Percentiles rank a stretch among this genome's conserved stretches.
Evolutionary conservation across 2,888 invertebrate genomes (phyloP).

Genomic region (Elmis aenea): DNA sequence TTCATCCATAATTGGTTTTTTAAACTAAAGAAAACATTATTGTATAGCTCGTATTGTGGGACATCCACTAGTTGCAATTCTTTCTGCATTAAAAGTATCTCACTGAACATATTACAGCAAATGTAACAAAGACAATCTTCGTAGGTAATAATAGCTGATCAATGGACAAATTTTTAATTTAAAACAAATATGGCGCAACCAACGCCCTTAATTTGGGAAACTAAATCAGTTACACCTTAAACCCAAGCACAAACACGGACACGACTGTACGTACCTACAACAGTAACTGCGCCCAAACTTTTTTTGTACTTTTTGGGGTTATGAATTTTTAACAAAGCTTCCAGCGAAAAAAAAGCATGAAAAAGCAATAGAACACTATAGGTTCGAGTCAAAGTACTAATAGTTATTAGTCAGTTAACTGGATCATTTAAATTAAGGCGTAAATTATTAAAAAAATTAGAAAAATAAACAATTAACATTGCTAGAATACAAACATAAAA

Average conservation of each 20-base stretch:
- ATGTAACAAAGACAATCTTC: too few relatives aligned
- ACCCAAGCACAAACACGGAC: conserved; percentile 2
- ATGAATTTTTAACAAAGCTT: conserved; percentile 46
- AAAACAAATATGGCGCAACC: conserved; percentile 46
- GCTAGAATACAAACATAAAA: conserved; percentile 29
- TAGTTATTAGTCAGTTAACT: too few relatives aligned
- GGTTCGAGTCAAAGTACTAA: neutral
- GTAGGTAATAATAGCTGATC: too few relatives aligned
- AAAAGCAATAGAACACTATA: conserved; percentile 2
- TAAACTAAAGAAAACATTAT: conserved; percentile 31
- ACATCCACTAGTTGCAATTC: too few relatives aligned
- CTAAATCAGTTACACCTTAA: conserved; percentile 7
- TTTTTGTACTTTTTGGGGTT: conserved; percentile 47
- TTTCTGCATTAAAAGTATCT: too few relatives aligned
- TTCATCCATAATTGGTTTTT: conserved; percentile 40
- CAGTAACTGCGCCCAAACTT: conserved; percentile 16
- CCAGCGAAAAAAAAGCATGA: conserved; percentile 14
- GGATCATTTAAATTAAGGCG: conserved; percentile 7
- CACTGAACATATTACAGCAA: too few relatives aligned
- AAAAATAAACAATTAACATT: conserved; percentile 19
- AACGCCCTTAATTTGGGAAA: conserved; percentile 40
- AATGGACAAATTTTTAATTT: conserved; percentile 36
- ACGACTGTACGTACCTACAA: conserved; percentile 4
- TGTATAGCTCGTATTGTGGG: conserved; percentile 2
- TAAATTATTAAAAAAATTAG: too few relatives aligned